Conservation (phyloP, 1,140 invertebrate species). For the Brachionus angularis region DNA sequence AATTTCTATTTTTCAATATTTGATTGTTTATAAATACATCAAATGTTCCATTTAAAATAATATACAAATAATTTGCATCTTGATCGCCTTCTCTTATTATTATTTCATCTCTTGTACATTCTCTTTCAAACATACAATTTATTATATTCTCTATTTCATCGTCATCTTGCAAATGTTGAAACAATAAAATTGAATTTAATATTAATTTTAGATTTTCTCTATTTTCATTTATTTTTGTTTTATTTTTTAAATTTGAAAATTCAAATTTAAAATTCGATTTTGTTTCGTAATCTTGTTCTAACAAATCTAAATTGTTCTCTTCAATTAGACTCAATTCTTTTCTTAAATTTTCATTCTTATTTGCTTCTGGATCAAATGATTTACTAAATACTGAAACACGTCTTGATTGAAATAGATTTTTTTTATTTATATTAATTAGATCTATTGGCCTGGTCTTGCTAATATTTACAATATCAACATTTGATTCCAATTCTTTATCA, state of each 20-base stretch:
- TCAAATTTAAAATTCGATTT: no score
- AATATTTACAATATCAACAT: no score
- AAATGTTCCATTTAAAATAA: constrained; percentile 61
- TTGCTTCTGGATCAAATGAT: constrained; percentile 31
- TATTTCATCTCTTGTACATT: constrained; percentile 72
- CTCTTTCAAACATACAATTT: constrained; percentile 89
- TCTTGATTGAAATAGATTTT: background rate
- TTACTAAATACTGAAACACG: constrained; percentile 28
- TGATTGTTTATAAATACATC: constrained; percentile 52
- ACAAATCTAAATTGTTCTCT: no score
- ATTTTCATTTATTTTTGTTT: background rate
- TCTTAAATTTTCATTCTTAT: no score
- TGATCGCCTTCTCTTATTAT: constrained; percentile 75
- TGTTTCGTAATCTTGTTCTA: no score
- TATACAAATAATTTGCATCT: constrained; percentile 16
- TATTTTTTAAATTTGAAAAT: no score
- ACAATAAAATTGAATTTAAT: background rate
- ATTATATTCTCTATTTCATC: constrained; percentile 68
- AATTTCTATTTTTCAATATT: constrained; percentile 57
- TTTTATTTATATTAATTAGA: constrained; percentile 7
- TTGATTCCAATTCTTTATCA: no score
- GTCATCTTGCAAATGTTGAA: background rate
- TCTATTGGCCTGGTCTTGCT: no score
- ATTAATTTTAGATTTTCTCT: background rate
- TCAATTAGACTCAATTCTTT: no score